Percentiles rank a stretch among this genome's conserved stretches.
These are phyloP conservation scores for Clanis bilineata DNA, from an alignment of 2,888 invertebrate genomes.

Conservation along the genomic window DNA sequence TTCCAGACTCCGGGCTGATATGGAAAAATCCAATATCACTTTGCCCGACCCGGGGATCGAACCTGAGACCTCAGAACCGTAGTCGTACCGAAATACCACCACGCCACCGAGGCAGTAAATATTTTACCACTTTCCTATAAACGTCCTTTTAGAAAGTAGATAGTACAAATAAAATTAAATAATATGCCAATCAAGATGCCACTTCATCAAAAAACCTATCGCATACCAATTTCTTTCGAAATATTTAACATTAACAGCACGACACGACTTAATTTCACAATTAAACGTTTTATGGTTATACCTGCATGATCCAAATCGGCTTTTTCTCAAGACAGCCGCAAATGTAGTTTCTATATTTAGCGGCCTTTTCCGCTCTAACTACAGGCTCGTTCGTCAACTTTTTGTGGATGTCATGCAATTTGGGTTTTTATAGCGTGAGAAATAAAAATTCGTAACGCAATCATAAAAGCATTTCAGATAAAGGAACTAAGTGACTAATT, in stretches of 20 bases:
- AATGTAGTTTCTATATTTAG: slow-evolving; percentile 11
- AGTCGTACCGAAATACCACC: too few species aligned
- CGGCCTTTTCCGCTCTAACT: slow-evolving; percentile 7
- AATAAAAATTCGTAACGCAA: background rate
- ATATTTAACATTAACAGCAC: background rate
- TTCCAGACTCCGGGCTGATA: too few species aligned
- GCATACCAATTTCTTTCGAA: background rate
- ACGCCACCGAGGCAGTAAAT: too few species aligned
- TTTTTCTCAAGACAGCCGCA: background rate
- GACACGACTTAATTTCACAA: background rate
- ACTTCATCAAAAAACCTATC: background rate
- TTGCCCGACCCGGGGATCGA: too few species aligned
- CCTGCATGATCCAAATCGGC: background rate
- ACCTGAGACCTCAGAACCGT: too few species aligned
- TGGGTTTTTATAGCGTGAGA: background rate
- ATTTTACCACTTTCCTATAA: too few species aligned
- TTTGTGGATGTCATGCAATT: background rate
- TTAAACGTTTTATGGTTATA: background rate
- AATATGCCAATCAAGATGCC: background rate
- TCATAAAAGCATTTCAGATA: background rate
- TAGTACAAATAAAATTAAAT: background rate
- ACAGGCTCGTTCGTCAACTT: slow-evolving; percentile 6
- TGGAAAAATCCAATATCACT: too few species aligned
- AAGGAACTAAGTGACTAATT: background rate
- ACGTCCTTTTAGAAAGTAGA: too few species aligned